phyloP scores from a whole-genome alignment of 2,113 vertebrate species.

The Cyanistes caeruleus region DNA sequence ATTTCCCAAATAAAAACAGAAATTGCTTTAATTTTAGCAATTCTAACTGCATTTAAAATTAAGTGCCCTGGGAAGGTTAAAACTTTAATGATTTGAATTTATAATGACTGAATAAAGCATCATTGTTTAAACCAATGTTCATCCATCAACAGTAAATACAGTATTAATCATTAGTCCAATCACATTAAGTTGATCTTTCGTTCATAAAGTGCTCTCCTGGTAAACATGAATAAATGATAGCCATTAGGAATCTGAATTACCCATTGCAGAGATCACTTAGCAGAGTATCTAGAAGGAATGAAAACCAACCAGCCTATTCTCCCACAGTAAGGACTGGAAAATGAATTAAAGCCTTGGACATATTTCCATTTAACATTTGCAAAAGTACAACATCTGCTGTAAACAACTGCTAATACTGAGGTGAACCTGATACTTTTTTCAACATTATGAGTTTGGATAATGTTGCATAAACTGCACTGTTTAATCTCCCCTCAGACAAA shows the following conservation, averaged over 20 bases:
- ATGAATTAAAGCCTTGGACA: slow-evolving; percentile 35
- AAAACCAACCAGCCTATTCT: slow-evolving; percentile 1
- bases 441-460: not conserved
- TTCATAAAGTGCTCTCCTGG: slow-evolving; percentile 40
- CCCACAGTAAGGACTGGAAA: not conserved
- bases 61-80: not conserved
- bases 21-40: slow-evolving; percentile 4
- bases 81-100: not conserved
- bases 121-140: not conserved
- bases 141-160: not conserved
- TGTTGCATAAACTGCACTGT: not conserved
- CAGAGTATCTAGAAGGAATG: not conserved
- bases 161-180: slow-evolving; percentile 43
- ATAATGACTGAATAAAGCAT: not conserved
- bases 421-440: not conserved
- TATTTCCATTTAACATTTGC: not conserved
- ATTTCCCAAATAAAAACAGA: not conserved
- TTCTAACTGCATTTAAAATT: not conserved
- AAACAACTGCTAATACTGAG: not conserved
- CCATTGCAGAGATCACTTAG: slow-evolving; percentile 29
- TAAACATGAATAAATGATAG: slow-evolving; percentile 69
- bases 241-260: slow-evolving; percentile 50
- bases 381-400: not conserved
- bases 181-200: slow-evolving; percentile 38
- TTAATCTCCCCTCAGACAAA: not conserved